Conservation (phyloP, 2,888 invertebrate species). For the Drosophila lutescens region DNA sequence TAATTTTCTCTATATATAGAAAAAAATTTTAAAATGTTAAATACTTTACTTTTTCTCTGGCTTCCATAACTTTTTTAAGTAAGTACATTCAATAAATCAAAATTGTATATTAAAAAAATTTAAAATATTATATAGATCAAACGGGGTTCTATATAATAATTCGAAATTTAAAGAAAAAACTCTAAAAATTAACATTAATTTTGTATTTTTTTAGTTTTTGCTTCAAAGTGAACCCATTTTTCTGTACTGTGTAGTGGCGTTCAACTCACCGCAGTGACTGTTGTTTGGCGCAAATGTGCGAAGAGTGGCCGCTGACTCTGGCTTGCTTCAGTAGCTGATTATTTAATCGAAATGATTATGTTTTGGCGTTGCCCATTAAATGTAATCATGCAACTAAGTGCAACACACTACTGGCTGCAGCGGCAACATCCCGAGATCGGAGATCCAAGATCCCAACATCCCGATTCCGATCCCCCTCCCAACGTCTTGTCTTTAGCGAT, state of each 20-base stretch:
- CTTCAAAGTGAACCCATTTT: background rate
- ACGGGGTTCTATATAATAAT: too few species aligned
- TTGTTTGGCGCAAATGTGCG: constrained; percentile 61
- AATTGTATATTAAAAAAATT: too few species aligned
- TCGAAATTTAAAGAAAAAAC: too few species aligned
- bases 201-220: background rate
- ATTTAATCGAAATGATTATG: constrained; percentile 79
- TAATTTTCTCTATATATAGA: too few species aligned
- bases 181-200: too few species aligned
- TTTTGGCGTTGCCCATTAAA: constrained; percentile 65
- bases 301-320: constrained; percentile 50
- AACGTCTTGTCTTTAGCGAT: constrained; percentile 44
- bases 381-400: constrained; percentile 59
- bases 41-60: too few species aligned
- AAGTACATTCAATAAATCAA: too few species aligned
- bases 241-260: background rate
- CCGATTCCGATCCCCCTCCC: too few species aligned
- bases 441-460: too few species aligned
- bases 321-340: constrained; percentile 60
- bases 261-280: constrained; percentile 9
- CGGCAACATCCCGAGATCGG: constrained; percentile 11
- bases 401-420: constrained; percentile 32
- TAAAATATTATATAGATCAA: background rate
- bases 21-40: too few species aligned
- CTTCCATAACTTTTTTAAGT: too few species aligned